Base-by-base conservation (phyloP, 2,113 vertebrate genomes). In the Lycaon pictus region DNA sequence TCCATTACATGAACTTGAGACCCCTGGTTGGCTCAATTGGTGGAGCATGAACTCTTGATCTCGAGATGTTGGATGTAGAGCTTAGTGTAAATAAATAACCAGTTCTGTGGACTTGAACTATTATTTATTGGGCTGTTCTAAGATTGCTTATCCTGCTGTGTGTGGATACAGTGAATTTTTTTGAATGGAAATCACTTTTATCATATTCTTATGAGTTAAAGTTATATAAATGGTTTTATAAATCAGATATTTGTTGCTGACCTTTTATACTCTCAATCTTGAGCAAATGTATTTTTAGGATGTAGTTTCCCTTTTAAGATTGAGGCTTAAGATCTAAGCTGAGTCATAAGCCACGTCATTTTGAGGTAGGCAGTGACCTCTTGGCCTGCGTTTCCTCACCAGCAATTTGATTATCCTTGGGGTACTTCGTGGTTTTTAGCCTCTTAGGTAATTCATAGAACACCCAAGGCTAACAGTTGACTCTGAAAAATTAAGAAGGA, bases 401-500 rank as follows among this genome's bases (percentile, higher is more conserved):
- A 35, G 58, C 92, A 86, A 77, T 48, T 92, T 90, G 60, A 51
- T 93, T 17, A 27, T 96, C 37, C 67, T 32, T 27, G 17, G 56
- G 20, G 29, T 63, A 56, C 55, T 86, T 72, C 6, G 48, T 90
- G 48, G 85, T 3, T 88, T 76, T 96, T 85, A 77, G 60, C 27
- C 25, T 93, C 51, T 81, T 95, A 48, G 23, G 25, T 85, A 88
- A 96, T 92, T 95, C 72, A 32, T 56, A 63, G 16, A 85, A 81
- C 35, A 62, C n/a, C 20, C 20, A 90, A 17, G 11, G 29, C 19
- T 95, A 85, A 83, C 48, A 95, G 19, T 93, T 81, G 60, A 92
- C 11, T 94, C 13, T 80, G 55, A 79, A 96, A 93, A 92, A 79
- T 37, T 92, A 87, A 43, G 22, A 86, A 96, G 67, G 10, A 7